These are phyloP conservation scores for Nezara viridula DNA, from an alignment of 2,888 invertebrate species.

Conservation along the genomic window DNA sequence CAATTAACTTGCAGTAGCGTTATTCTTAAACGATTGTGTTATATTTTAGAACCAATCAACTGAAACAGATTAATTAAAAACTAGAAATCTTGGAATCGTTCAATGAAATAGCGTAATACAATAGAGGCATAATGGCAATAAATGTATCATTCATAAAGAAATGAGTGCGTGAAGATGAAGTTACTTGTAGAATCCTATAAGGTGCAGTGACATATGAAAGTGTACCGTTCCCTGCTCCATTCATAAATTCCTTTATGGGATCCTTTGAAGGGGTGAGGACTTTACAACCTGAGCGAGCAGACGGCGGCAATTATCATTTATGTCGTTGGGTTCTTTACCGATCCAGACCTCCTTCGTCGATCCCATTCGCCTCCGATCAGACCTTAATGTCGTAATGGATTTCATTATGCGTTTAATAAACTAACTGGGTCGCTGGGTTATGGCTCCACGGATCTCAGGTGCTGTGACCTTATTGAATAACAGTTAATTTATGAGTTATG, in stretches of 20 bases:
- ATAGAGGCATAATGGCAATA: background rate
- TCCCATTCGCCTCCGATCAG: background rate
- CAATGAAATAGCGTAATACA: background rate
- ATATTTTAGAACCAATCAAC: no score
- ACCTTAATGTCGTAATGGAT: background rate
- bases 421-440: slow-evolving; percentile 30
- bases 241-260: slow-evolving; percentile 47
- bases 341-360: background rate
- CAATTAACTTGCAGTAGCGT: background rate
- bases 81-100: background rate
- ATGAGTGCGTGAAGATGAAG: background rate
- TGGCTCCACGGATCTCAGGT: slow-evolving; percentile 16
- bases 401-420: slow-evolving; percentile 12
- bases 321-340: slow-evolving; percentile 19
- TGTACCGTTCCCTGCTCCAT: slow-evolving; percentile 23
- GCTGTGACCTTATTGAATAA: slow-evolving; percentile 6
- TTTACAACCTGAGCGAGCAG: slow-evolving; percentile 15
- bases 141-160: background rate
- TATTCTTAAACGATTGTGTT: background rate
- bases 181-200: background rate
- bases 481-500: slow-evolving; percentile 21
- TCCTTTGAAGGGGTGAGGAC: slow-evolving; percentile 3
- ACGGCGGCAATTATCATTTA: slow-evolving; percentile 39
- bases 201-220: slow-evolving; percentile 40
- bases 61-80: background rate